These are phyloP conservation scores for Lottia gigantea DNA, from an alignment of 2,888 invertebrate genomes.

Conservation along the genomic window DNA sequence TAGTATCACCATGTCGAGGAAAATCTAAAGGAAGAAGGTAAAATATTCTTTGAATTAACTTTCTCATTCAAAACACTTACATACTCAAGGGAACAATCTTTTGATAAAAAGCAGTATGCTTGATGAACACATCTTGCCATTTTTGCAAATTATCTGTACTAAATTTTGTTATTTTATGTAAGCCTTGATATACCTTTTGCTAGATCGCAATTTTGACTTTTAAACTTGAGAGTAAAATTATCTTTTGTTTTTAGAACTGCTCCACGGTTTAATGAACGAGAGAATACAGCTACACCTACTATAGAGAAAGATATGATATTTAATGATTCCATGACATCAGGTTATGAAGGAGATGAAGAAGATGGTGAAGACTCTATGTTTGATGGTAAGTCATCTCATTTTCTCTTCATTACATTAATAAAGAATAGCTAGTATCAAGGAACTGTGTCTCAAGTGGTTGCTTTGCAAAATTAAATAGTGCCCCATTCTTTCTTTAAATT, in stretches of 20 bases:
- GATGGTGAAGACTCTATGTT: conserved; percentile 48
- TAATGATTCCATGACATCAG: conserved; percentile 52
- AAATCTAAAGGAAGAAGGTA: conserved; percentile 40
- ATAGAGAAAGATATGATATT: conserved; percentile 30
- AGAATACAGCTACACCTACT: conserved; percentile 43
- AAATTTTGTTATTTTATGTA: too few species aligned
- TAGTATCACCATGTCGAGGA: conserved; percentile 57
- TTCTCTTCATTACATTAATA: too few species aligned
- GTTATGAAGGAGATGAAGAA: conserved; percentile 60
- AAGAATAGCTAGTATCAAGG: too few species aligned
- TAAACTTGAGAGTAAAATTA: not conserved
- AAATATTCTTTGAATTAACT: not conserved
- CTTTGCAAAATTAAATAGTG: too few species aligned
- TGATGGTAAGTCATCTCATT: conserved; percentile 19
- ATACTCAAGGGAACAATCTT: too few species aligned
- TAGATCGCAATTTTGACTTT: not conserved
- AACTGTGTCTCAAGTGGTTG: too few species aligned
- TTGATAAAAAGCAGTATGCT: too few species aligned
- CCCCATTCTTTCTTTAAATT: too few species aligned
- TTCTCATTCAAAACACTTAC: too few species aligned
- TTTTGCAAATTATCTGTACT: too few species aligned
- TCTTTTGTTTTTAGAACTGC: conserved; percentile 15
- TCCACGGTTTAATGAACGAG: conserved; percentile 25
- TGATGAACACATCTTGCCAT: too few species aligned
- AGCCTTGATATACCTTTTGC: too few species aligned